Evolutionary conservation across 2,113 vertebrate genomes (phyloP).

Genomic region (Aramus guarauna): DNA sequence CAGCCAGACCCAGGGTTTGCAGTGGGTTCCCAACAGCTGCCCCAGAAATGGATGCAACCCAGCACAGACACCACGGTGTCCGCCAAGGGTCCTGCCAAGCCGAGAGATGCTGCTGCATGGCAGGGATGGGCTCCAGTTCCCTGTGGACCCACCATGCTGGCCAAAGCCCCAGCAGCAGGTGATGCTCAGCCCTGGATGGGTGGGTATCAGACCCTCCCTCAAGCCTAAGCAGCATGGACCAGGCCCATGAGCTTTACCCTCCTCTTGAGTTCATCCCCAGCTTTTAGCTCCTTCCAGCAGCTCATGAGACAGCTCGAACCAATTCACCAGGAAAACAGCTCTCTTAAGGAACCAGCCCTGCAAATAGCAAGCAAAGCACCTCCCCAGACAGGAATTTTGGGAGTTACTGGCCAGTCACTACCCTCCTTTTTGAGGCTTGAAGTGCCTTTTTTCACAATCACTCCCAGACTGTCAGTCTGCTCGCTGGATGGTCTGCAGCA

Average conservation of each 20-base stretch:
- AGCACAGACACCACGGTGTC: rapidly evolving
- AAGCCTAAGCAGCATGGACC: neutral
- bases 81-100: neutral
- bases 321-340: neutral
- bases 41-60: neutral
- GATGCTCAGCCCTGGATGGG: rapidly evolving
- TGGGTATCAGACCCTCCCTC: neutral
- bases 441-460: neutral
- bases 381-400: constrained; percentile 1
- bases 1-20: neutral
- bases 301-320: neutral
- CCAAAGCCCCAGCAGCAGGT: neutral
- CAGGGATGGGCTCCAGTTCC: neutral
- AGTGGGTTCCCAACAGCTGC: neutral
- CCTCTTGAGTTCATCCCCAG: neutral
- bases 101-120: rapidly evolving
- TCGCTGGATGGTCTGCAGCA: neutral
- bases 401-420: neutral
- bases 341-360: neutral
- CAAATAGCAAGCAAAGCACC: neutral
- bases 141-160: neutral
- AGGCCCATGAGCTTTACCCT: rapidly evolving
- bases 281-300: neutral
- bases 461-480: neutral
- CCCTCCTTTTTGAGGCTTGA: neutral